Base-by-base conservation (phyloP, 2,797 vertebrate species). In the Scarus forsteni region DNA sequence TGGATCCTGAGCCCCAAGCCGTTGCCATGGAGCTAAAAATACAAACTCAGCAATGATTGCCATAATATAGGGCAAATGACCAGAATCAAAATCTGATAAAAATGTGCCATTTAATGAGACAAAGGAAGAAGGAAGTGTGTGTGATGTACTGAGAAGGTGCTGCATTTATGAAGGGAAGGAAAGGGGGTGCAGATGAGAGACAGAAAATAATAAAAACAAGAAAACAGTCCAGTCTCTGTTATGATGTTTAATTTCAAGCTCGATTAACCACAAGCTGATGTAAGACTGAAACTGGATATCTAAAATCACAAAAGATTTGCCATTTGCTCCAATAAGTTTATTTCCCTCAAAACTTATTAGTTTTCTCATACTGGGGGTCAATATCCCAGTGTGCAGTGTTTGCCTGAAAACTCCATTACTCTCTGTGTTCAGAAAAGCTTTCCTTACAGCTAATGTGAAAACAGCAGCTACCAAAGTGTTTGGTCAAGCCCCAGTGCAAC, bases 1-100 rank as follows among this genome's bases (percentile, higher is more conserved):
- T 42, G 65, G 42, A 79, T 64, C 67, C 46, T 12, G 0, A 69
- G 66, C 51, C 71, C 73, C 69, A 58, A 66, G 60, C 61, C 51
- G 91, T 92, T 92, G 89, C 91, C 83, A 93, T 87, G 91, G 73
- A 72, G 56, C 84, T 80, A 85, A 89, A 93, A 86, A 92, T 75
- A 92, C 73, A 85, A 89, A 86, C 69, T 27, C 35, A 90, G 84
- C 64, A 75, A 92, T 86, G 79, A 65, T 59, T 59, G 55, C 65
- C 70, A 75, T 77, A 71, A 65, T 38, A 27, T 50, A 61, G 72
- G 64, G 81, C 72, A 60, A 61, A 53, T 82, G 82, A 85, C 77
- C 39, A 58, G 58, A 57, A 77, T 79, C 58, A 67, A 78, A 77
- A 57, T 73, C 64, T 84, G 78, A 79, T 72, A 45, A 79, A 79